Conservation (phyloP, 2,888 invertebrate species). For the Campoplex nolae region DNA sequence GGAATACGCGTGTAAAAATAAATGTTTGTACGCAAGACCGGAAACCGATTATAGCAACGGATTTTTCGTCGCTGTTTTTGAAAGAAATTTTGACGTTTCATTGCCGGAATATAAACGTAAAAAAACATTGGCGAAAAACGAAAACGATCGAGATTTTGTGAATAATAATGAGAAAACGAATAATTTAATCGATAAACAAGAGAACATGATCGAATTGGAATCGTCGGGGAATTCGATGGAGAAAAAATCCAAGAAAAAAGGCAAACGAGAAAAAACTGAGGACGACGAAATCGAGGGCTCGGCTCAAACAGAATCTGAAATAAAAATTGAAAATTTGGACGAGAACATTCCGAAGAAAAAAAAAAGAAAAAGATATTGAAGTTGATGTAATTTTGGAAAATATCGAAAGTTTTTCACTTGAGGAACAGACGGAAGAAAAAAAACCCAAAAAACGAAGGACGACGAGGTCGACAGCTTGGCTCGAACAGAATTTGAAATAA, state of each 20-base stretch:
- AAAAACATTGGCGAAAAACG: background rate
- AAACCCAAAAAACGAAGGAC: slow-evolving; percentile 39
- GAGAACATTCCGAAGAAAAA: slow-evolving; percentile 36
- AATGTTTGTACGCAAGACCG: slow-evolving; percentile 92
- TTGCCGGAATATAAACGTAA: slow-evolving; percentile 74
- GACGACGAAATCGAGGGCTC: background rate
- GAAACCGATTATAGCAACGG: slow-evolving; percentile 94
- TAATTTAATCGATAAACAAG: background rate
- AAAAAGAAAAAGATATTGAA: slow-evolving; percentile 45
- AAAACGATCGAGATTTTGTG: background rate
- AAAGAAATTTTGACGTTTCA: slow-evolving; percentile 84
- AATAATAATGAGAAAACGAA: background rate
- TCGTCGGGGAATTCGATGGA: background rate
- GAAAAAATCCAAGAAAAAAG: slow-evolving; percentile 50
- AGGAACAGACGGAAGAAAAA: slow-evolving; percentile 53
- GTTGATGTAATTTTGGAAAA: slow-evolving; percentile 46
- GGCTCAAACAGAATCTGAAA: slow-evolving; percentile 32
- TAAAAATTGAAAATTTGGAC: slow-evolving; percentile 12
- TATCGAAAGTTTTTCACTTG: background rate
- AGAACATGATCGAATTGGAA: slow-evolving; percentile 11
- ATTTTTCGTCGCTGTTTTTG: slow-evolving; percentile 97
- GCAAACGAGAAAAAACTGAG: slow-evolving; percentile 57
- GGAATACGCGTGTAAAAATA: slow-evolving; percentile 88
- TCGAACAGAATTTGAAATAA: slow-evolving; percentile 36
- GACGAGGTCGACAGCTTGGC: background rate